Conservation (phyloP, 1,140 invertebrate genomes). For the Drosophila ananassae region DNA sequence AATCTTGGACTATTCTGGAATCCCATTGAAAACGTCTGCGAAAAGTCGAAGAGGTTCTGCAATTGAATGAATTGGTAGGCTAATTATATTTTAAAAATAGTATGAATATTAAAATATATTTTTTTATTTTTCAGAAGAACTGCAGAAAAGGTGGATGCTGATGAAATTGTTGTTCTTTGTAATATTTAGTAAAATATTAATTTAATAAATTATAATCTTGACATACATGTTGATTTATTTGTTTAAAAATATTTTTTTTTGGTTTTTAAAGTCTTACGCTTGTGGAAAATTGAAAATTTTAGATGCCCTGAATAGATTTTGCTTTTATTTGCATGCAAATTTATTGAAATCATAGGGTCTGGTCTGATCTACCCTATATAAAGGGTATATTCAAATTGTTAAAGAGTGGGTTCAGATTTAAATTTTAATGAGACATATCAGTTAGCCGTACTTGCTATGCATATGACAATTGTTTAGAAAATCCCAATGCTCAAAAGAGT, state of each 20-base stretch:
- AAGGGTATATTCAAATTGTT: not conserved
- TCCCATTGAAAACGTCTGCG: slow-evolving; percentile 12
- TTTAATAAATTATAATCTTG: not conserved
- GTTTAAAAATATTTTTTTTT: not conserved
- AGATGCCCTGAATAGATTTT: slow-evolving; percentile 71
- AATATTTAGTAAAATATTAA: not conserved
- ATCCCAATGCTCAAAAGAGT: not conserved
- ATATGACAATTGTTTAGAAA: not conserved
- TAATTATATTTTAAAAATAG: not conserved
- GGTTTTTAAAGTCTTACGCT: not conserved
- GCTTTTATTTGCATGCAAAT: slow-evolving; percentile 65
- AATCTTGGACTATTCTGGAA: slow-evolving; percentile 30
- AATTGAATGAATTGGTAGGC: slow-evolving; percentile 4
- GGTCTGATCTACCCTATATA: slow-evolving; percentile 21
- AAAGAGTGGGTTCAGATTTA: not conserved
- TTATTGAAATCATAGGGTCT: slow-evolving; percentile 54
- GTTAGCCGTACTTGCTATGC: too few species aligned
- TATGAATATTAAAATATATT: too few species aligned
- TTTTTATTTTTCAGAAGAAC: slow-evolving; percentile 1
- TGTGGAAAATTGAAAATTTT: not conserved
- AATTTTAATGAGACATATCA: not conserved
- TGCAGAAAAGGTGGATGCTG: not conserved
- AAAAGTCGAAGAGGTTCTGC: slow-evolving; percentile 27
- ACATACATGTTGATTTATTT: not conserved
- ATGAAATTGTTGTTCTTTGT: not conserved